phyloP scores from a whole-genome alignment of 1,140 invertebrate genomes.

The Drusus annulatus region DNA sequence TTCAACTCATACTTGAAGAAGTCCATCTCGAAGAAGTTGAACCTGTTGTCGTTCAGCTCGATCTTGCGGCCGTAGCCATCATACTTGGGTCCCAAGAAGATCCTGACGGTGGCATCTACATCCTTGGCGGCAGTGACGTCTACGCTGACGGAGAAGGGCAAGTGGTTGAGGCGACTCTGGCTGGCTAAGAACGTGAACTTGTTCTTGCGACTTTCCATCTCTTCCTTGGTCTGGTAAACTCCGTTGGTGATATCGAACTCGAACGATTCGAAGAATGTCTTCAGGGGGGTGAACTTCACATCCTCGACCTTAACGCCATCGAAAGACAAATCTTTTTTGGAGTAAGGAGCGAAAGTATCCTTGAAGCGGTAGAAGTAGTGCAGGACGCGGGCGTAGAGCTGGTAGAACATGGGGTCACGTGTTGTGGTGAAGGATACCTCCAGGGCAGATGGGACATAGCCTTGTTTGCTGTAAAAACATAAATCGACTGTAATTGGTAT shows the following conservation, averaged over 20 bases:
- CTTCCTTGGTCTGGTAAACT: conserved; percentile 68
- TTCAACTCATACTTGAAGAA: conserved; percentile 77
- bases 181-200: conserved; percentile 66
- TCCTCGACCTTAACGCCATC: conserved; percentile 76
- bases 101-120: conserved; percentile 47
- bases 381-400: conserved; percentile 72
- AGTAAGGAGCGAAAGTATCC: conserved; percentile 73
- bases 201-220: conserved; percentile 61
- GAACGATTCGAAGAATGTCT: conserved; percentile 82
- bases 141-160: conserved; percentile 59
- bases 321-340: conserved; percentile 73
- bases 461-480: too few species aligned
- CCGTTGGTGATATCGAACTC: conserved; percentile 79
- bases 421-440: conserved; percentile 74
- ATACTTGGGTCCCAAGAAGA: conserved; percentile 66
- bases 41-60: conserved; percentile 74
- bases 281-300: conserved; percentile 75
- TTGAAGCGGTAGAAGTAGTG: conserved; percentile 70
- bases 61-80: conserved; percentile 70
- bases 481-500: too few species aligned
- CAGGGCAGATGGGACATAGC: conserved; percentile 61
- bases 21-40: conserved; percentile 78
- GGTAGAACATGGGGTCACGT: conserved; percentile 80
- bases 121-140: conserved; percentile 48
- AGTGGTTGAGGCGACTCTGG: conserved; percentile 64